Conservation (phyloP, 2,888 invertebrate genomes). For the Crematogaster levior region DNA sequence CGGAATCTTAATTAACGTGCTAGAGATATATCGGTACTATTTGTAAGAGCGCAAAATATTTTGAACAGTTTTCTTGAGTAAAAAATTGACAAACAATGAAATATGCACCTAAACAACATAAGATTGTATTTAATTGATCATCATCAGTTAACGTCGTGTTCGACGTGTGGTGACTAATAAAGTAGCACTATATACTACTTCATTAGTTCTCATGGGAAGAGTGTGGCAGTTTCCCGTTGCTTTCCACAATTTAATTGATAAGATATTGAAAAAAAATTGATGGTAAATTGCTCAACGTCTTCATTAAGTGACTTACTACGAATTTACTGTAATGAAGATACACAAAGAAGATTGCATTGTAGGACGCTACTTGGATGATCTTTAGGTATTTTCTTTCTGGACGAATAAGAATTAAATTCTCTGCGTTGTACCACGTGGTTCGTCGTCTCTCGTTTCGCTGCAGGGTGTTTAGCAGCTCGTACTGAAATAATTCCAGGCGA, state of each 20-base stretch:
- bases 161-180: no score
- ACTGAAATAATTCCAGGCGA: constrained; percentile 74
- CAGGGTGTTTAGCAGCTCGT: constrained; percentile 73
- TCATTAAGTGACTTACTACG: neutral
- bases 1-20: constrained; percentile 23
- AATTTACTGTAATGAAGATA: constrained; percentile 20
- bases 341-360: constrained; percentile 9
- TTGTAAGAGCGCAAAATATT: neutral
- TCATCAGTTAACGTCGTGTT: no score
- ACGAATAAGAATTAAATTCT: constrained; percentile 61
- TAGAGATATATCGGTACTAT: no score
- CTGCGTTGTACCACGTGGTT: constrained; percentile 26
- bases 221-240: no score
- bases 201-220: no score
- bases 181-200: no score
- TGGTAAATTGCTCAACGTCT: neutral
- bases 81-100: neutral
- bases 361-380: constrained; percentile 5
- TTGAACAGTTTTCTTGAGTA: neutral
- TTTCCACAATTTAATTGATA: no score
- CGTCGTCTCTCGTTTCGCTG: constrained; percentile 60
- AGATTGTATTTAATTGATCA: no score
- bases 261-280: neutral
- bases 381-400: constrained; percentile 69
- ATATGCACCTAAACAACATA: neutral